Percentiles rank a stretch among this genome's conserved stretches.
These are phyloP conservation scores for Magallana gigas DNA, from an alignment of 1,140 invertebrate species.

Conservation along the genomic window DNA sequence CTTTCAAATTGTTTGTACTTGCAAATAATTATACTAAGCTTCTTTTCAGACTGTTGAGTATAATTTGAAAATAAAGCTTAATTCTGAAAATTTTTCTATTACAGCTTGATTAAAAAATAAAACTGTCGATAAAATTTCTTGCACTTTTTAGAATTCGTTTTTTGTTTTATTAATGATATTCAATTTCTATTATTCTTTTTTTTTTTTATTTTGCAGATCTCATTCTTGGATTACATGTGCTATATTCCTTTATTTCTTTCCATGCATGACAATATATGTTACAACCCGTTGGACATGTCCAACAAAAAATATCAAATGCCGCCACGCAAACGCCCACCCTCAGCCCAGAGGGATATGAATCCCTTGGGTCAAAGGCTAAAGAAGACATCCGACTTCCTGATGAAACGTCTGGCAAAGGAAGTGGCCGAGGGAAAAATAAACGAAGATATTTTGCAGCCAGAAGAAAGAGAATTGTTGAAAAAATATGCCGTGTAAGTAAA, in stretches of 20 bases:
- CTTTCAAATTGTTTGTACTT: too few relatives aligned
- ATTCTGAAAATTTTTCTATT: too few relatives aligned
- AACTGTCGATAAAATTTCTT: too few relatives aligned
- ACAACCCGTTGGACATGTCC: conserved; percentile 77
- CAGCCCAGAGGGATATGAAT: conserved; percentile 76
- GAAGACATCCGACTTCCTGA: conserved; percentile 57
- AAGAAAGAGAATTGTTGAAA: conserved; percentile 54
- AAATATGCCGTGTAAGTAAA: conserved; percentile 60
- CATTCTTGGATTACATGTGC: conserved; percentile 77
- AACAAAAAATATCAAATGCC: conserved; percentile 72
- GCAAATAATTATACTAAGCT: too few relatives aligned
- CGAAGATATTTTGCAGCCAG: conserved; percentile 34
- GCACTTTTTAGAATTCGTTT: too few relatives aligned
- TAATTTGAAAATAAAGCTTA: too few relatives aligned
- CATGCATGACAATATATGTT: conserved; percentile 76
- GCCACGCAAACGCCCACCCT: conserved; percentile 60
- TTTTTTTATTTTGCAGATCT: conserved; percentile 68
- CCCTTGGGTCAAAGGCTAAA: conserved; percentile 68
- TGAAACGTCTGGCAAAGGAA: conserved; percentile 61
- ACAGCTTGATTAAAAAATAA: too few relatives aligned
- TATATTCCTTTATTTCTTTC: conserved; percentile 78
- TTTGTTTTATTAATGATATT: not conserved
- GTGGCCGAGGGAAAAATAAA: conserved; percentile 57
- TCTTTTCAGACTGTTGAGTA: too few relatives aligned
- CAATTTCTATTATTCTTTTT: not conserved